Conservation (phyloP, 2,113 vertebrate species). For the Hoplias malabaricus region DNA sequence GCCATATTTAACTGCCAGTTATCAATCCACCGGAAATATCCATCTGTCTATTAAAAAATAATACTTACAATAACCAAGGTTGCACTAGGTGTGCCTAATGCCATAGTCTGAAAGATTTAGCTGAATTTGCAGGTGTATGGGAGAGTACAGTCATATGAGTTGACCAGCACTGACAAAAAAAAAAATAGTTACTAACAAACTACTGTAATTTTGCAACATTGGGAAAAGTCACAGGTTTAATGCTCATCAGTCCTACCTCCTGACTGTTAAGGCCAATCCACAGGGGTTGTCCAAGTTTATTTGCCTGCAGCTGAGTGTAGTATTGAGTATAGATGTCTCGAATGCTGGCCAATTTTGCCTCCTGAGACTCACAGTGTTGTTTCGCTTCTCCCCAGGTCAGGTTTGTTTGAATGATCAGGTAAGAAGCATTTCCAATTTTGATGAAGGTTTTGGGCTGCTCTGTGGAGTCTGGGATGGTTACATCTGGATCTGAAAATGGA, state of each 20-base stretch:
- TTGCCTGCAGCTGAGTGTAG: conserved; percentile 74
- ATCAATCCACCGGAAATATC: conserved; percentile 81
- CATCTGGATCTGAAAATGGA: conserved; percentile 71
- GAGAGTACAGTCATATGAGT: no score
- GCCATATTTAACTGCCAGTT: conserved; percentile 81
- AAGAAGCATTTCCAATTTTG: conserved; percentile 76
- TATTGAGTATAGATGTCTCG: conserved; percentile 75
- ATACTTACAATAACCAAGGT: no score
- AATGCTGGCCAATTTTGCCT: conserved; percentile 77
- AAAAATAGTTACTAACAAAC: background rate
- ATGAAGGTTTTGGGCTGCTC: conserved; percentile 59
- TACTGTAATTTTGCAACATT: no score
- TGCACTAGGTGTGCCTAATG: no score
- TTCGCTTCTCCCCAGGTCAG: conserved; percentile 81
- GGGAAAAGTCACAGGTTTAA: no score
- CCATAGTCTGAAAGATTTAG: no score
- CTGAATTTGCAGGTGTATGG: no score
- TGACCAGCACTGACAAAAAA: no score
- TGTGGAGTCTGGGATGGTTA: conserved; percentile 53
- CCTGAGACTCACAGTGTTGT: conserved; percentile 67
- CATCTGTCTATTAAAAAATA: conserved; percentile 72
- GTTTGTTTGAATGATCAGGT: conserved; percentile 74
- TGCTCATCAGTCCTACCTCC: conserved; percentile 74
- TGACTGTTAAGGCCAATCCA: conserved; percentile 92
- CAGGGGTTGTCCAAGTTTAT: conserved; percentile 70